Evolutionary conservation across 2,113 vertebrate genomes (phyloP).

Genomic region (Burhinus oedicnemus): DNA sequence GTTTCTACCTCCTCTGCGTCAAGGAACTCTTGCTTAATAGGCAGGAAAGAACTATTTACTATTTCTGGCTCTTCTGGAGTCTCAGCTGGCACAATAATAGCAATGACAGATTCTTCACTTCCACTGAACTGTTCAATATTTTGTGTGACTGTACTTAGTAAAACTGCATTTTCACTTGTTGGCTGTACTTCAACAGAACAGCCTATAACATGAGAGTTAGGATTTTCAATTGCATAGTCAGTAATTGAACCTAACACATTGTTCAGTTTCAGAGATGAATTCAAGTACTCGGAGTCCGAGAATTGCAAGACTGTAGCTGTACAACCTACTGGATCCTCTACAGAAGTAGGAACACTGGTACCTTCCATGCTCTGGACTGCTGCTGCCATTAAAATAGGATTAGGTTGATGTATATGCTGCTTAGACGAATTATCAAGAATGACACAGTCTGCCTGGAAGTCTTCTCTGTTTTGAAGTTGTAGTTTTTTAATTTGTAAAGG

Average conservation of each 20-base stretch:
- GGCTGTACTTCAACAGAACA: slow-evolving; percentile 61
- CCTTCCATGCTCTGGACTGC: slow-evolving; percentile 16
- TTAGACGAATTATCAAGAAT: slow-evolving; percentile 14
- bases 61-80: slow-evolving; percentile 39
- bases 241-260: slow-evolving; percentile 31
- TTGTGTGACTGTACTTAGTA: slow-evolving; percentile 72
- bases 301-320: slow-evolving; percentile 59
- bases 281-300: slow-evolving; percentile 45
- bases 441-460: background rate
- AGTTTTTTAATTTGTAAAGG: background rate
- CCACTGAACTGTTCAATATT: slow-evolving; percentile 68
- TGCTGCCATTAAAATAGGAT: slow-evolving; percentile 35
- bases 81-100: slow-evolving; percentile 74
- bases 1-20: slow-evolving; percentile 42
- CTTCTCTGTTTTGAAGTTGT: background rate
- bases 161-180: slow-evolving; percentile 62
- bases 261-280: slow-evolving; percentile 55
- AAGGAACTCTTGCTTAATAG: slow-evolving; percentile 45
- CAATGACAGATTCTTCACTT: slow-evolving; percentile 71
- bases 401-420: slow-evolving; percentile 8
- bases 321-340: slow-evolving; percentile 54
- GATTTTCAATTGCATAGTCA: slow-evolving; percentile 46
- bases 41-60: slow-evolving; percentile 36
- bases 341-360: background rate
- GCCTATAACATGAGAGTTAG: slow-evolving; percentile 1